phyloP scores from a whole-genome alignment of 2,113 vertebrate genomes.

The Cichladusa arquata region DNA sequence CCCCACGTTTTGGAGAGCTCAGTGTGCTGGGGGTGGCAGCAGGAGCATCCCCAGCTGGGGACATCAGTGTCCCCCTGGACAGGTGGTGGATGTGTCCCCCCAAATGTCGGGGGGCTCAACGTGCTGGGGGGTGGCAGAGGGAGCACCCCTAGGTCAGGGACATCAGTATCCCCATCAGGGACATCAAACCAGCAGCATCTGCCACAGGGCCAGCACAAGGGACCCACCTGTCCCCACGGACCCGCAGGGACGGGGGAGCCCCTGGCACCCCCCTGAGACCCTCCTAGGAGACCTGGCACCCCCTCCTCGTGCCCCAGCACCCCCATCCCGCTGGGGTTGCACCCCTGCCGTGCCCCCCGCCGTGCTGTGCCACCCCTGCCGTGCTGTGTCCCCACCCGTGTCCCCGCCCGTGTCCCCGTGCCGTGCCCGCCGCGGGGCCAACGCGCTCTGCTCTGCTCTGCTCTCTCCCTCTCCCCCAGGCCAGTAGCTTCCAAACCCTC shows the following conservation, averaged over 20 bases:
- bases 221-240: neutral
- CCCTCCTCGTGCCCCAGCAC: neutral
- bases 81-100: neutral
- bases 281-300: slow-evolving; percentile 22
- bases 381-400: neutral
- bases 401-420: accelerated
- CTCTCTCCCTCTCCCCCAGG: slow-evolving; percentile 92
- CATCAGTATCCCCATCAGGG: neutral
- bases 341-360: neutral
- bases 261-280: neutral
- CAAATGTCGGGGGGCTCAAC: accelerated
- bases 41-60: neutral
- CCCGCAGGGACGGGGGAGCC: neutral
- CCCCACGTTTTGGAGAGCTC: neutral
- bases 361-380: neutral
- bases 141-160: neutral
- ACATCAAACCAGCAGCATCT: accelerated
- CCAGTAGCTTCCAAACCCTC: slow-evolving; percentile 97
- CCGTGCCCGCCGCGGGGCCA: slow-evolving; percentile 9
- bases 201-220: neutral
- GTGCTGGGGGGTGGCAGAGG: neutral
- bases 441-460: slow-evolving; percentile 74
- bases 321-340: neutral
- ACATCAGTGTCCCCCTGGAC: neutral
- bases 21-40: neutral